Evolutionary conservation across 2,888 invertebrate species (phyloP).

Genomic region (Napeogenes sylphis): DNA sequence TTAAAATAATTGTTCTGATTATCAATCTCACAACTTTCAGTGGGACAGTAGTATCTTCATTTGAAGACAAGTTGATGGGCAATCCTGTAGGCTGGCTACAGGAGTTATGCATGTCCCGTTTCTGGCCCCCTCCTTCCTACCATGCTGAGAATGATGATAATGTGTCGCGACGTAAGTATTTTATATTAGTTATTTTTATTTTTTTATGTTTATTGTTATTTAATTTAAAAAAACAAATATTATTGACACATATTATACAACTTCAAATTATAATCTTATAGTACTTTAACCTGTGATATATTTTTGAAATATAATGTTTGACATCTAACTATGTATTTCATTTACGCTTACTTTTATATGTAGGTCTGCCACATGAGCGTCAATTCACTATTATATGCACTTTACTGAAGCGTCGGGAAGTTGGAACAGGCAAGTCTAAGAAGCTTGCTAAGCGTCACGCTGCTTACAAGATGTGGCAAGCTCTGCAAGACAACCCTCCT

Average conservation of each 20-base stretch:
- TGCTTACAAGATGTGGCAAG: constrained; percentile 95
- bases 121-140: constrained; percentile 97
- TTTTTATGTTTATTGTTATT: too few species aligned
- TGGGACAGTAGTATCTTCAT: constrained; percentile 75
- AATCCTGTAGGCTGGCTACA: constrained; percentile 97
- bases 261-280: too few species aligned
- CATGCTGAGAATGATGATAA: constrained; percentile 90
- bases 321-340: not conserved
- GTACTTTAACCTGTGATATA: too few species aligned
- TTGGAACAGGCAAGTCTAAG: constrained; percentile 95
- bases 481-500: constrained; percentile 86
- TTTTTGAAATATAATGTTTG: not conserved
- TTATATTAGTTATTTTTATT: not conserved
- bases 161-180: constrained; percentile 66
- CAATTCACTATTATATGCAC: constrained; percentile 95
- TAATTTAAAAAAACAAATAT: too few species aligned
- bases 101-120: constrained; percentile 96
- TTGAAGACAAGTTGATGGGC: constrained; percentile 89
- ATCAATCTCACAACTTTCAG: constrained; percentile 43
- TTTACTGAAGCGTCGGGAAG: constrained; percentile 89
- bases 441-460: constrained; percentile 97
- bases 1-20: too few species aligned
- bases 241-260: not conserved
- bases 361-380: constrained; percentile 92
- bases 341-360: not conserved